Base-by-base conservation (phyloP, 92 coral and sea anemone species). In the Anthopleura xanthogrammica region DNA sequence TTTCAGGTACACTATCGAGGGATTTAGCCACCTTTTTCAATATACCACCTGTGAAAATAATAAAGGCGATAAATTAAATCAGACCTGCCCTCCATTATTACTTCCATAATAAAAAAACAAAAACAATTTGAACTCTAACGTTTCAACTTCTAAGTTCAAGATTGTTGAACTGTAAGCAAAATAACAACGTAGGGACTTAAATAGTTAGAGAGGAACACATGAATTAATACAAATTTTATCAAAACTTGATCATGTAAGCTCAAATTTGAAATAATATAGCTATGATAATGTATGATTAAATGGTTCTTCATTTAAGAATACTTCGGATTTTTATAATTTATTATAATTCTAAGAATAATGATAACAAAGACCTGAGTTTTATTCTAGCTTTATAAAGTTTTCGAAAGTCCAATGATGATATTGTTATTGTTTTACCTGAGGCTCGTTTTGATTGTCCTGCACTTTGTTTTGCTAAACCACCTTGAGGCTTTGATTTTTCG, bases 1-100 rank as follows among this genome's bases (percentile, higher is more conserved):
- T 88, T 46, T 93, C 97, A 75, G 97, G 88, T 12, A 90, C 96
- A 76, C 90, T 83, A 42, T 92, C 89, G 72, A 92, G 80, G 19
- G 92, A 71, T 58, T 83, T 73, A 41, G 91, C 79, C 8, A 88
- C 71, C 23, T 81, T 78, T 92, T 93, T 93, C 23, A 93, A 84
- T 77, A 93, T 93, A 42, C 97, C 94, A 64, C 83, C 83, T 80
- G 74, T 24, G 16, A 29, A 19, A 62, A 62, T 19, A 4, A 62
- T 54, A 54, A 12, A 19, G 17, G 36, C 17, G 24, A 62, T 22
- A 62, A 62, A 62, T 54, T 16, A 54, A 9, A 54, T 14, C 14
- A 6, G 70, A 79, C 41, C 36, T 29, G 36, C 36, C 36, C 36
- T 29, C 36, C 36, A 29, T 29, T 29, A 29, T 29, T 29, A 29